These are phyloP conservation scores for Drosophila siamana DNA, from an alignment of 2,888 invertebrate species.

Conservation along the genomic window DNA sequence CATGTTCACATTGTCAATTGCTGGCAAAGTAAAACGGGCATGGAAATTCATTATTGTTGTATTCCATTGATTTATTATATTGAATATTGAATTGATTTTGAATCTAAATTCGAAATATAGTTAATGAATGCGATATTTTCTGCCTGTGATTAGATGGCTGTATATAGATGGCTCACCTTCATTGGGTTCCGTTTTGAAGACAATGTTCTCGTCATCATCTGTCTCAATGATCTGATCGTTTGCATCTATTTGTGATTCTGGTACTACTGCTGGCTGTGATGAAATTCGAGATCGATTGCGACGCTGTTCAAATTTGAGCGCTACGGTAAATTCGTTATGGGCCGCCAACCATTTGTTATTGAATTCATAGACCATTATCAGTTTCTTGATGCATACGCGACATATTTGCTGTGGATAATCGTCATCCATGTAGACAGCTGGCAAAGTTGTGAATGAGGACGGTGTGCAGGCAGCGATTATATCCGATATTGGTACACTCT, in stretches of 20 bases:
- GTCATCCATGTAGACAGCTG: constrained; percentile 45
- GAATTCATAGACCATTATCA: constrained; percentile 76
- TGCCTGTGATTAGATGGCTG: too few species aligned
- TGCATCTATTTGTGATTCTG: background rate
- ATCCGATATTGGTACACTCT: constrained; percentile 40
- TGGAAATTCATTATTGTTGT: too few species aligned
- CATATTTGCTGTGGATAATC: constrained; percentile 80
- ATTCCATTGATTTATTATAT: too few species aligned
- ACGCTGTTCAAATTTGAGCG: constrained; percentile 63
- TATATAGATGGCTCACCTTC: constrained; percentile 29
- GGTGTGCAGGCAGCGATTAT: constrained; percentile 51
- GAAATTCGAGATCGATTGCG: constrained; percentile 35
- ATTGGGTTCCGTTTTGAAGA: constrained; percentile 32
- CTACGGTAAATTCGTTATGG: constrained; percentile 70
- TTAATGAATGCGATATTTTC: too few species aligned
- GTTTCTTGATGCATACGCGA: constrained; percentile 70
- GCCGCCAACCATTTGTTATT: constrained; percentile 70
- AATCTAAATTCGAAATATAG: too few species aligned
- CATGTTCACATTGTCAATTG: too few species aligned
- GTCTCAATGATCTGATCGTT: background rate
- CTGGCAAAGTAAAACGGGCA: too few species aligned
- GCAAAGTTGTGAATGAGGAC: constrained; percentile 4
- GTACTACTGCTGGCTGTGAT: background rate
- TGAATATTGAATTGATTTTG: too few species aligned
- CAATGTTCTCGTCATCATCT: background rate